These are phyloP conservation scores for Tadarida brasiliensis DNA, from an alignment of 2,797 vertebrate species.

Conservation along the genomic window DNA sequence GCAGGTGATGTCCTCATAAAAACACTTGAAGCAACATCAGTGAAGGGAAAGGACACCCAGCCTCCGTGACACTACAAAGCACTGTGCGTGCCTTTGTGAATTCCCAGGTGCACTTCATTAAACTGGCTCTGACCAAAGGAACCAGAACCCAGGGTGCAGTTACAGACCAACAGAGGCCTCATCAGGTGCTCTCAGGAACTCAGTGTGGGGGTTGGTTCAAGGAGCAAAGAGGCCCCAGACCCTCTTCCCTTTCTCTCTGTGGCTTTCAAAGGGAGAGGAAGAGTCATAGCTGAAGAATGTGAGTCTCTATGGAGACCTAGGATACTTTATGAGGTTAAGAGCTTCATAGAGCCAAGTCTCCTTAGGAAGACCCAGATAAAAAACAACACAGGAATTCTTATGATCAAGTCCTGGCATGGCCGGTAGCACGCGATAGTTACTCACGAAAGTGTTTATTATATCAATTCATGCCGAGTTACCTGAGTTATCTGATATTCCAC, in stretches of 20 bases:
- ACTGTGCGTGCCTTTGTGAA: neutral
- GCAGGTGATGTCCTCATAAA: neutral
- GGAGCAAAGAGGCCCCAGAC: neutral
- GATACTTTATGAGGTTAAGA: neutral
- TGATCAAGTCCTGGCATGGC: neutral
- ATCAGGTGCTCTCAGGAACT: neutral
- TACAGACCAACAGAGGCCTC: neutral
- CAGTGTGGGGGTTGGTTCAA: neutral
- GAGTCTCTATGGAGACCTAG: neutral
- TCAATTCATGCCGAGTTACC: neutral
- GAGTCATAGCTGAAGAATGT: neutral
- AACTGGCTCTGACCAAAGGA: neutral
- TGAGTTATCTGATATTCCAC: too few species aligned
- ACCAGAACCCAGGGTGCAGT: neutral
- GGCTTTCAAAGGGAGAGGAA: neutral
- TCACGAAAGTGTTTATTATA: neutral
- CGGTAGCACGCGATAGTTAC: accelerated
- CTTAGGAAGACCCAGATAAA: neutral
- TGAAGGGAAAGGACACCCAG: neutral
- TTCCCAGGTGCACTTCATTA: neutral
- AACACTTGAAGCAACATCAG: neutral
- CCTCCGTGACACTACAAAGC: neutral
- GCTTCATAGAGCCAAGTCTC: neutral
- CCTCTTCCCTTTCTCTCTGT: neutral
- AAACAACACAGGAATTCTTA: neutral